A percentile compares a stretch with the other conserved stretches of the same genome.
Evolutionary conservation across 2,888 invertebrate species (phyloP).

Genomic region (Noctua fimbriata): DNA sequence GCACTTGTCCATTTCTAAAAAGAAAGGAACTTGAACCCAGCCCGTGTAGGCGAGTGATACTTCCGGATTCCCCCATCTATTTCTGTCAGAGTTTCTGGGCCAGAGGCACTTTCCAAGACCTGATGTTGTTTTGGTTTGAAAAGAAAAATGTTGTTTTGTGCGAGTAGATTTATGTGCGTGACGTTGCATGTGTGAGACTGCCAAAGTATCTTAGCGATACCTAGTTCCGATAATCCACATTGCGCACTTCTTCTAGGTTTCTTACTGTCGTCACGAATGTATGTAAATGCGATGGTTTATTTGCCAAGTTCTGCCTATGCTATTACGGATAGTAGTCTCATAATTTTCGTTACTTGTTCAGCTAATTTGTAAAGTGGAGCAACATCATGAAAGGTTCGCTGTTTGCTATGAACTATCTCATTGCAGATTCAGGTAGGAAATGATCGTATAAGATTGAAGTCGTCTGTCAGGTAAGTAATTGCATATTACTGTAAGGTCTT

Average conservation of each 20-base stretch:
- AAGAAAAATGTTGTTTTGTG: slow-evolving; percentile 34
- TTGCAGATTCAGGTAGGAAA: slow-evolving; percentile 1
- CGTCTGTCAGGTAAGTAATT: neutral
- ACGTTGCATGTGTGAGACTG: slow-evolving; percentile 33
- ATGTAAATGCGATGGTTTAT: slow-evolving; percentile 9
- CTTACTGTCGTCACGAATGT: slow-evolving; percentile 21
- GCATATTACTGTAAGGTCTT: slow-evolving; percentile 11
- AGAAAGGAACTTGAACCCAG: slow-evolving; percentile 42
- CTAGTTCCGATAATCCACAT: slow-evolving; percentile 53
- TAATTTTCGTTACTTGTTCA: neutral
- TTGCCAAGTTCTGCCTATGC: slow-evolving; percentile 7
- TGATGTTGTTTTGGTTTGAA: slow-evolving; percentile 23
- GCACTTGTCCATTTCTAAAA: slow-evolving; percentile 33
- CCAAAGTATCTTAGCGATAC: slow-evolving; percentile 33
- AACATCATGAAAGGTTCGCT: neutral
- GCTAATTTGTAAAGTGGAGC: neutral
- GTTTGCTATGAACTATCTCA: neutral
- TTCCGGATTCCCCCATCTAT: slow-evolving; percentile 41
- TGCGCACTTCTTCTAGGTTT: slow-evolving; percentile 34
- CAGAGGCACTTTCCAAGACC: slow-evolving; percentile 33
- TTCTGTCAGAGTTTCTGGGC: slow-evolving; percentile 34
- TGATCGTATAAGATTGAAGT: neutral
- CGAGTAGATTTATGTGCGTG: slow-evolving; percentile 28
- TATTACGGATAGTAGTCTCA: neutral
- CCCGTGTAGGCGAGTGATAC: slow-evolving; percentile 15